Evolutionary conservation across 2,888 invertebrate genomes (phyloP).

Genomic region (Microctonus aethiopoides): DNA sequence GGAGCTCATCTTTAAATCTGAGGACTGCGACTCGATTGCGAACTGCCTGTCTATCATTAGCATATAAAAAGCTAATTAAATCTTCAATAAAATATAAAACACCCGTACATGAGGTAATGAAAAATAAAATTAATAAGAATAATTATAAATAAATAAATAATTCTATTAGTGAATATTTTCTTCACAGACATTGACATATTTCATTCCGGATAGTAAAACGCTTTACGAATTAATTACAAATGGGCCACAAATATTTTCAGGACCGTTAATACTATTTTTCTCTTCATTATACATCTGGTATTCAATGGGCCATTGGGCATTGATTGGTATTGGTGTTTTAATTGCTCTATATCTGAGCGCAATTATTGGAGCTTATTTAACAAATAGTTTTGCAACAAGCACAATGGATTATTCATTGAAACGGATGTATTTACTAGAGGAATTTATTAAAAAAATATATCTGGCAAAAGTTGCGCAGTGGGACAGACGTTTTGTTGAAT

Average conservation of each 20-base stretch:
- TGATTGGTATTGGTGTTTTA: conserved; percentile 67
- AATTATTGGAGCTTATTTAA: conserved; percentile 49
- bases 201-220: conserved; percentile 69
- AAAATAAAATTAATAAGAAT: neutral
- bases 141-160: conserved; percentile 51
- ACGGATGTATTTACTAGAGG: conserved; percentile 49
- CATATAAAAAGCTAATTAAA: conserved; percentile 58
- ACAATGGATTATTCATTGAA: conserved; percentile 50
- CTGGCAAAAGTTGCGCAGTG: conserved; percentile 50
- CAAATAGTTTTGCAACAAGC: conserved; percentile 48
- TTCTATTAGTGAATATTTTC: too few species aligned
- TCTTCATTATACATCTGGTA: conserved; percentile 67
- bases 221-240: conserved; percentile 69
- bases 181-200: conserved; percentile 59
- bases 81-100: conserved; percentile 51
- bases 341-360: conserved; percentile 61
- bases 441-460: conserved; percentile 52
- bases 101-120: conserved; percentile 50
- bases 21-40: conserved; percentile 60
- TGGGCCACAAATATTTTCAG: conserved; percentile 68
- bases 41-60: conserved; percentile 58
- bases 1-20: conserved; percentile 52
- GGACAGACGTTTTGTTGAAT: conserved; percentile 48
- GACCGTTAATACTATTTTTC: conserved; percentile 68
- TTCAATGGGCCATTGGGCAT: conserved; percentile 69